A percentile compares a stretch with the other conserved stretches of the same genome.
phyloP scores from a whole-genome alignment of 2,888 invertebrate genomes.

The Pyrrhosoma nymphula region DNA sequence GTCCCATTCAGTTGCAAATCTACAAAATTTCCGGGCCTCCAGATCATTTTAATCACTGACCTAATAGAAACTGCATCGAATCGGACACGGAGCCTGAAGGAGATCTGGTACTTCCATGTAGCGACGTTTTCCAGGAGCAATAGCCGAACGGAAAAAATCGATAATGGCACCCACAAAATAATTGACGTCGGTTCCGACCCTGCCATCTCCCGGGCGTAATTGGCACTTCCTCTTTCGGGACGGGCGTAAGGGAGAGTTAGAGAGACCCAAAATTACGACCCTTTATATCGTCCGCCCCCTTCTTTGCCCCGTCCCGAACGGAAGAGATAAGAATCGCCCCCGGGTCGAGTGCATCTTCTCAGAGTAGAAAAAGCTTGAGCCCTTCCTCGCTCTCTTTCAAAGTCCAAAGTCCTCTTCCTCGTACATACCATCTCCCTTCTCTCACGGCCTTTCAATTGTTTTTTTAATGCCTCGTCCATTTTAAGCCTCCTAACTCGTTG shows the following conservation, averaged over 20 bases:
- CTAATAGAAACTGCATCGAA: neutral
- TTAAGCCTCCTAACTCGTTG: neutral
- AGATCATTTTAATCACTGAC: too few relatives aligned
- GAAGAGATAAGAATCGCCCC: neutral
- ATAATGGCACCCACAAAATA: conserved; percentile 32
- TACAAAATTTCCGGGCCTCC: neutral
- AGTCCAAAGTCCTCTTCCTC: neutral
- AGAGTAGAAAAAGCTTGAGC: neutral
- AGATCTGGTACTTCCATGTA: neutral
- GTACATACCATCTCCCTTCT: neutral
- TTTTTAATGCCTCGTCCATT: neutral
- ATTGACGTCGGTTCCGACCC: neutral
- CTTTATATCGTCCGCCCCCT: neutral
- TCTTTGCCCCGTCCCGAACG: neutral
- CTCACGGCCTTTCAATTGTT: too few relatives aligned
- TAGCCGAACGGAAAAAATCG: neutral
- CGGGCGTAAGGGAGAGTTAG: neutral
- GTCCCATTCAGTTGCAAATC: neutral
- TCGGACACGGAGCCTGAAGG: neutral
- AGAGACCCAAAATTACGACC: neutral
- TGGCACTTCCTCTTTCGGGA: neutral
- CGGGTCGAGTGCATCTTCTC: neutral
- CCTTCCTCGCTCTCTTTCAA: neutral
- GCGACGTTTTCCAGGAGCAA: neutral
- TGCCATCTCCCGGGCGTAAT: conserved; percentile 20